Evolutionary conservation across 2,113 vertebrate genomes (phyloP), one percentile per base, ranked within the genome.

Genomic region (Bos indicus): DNA sequence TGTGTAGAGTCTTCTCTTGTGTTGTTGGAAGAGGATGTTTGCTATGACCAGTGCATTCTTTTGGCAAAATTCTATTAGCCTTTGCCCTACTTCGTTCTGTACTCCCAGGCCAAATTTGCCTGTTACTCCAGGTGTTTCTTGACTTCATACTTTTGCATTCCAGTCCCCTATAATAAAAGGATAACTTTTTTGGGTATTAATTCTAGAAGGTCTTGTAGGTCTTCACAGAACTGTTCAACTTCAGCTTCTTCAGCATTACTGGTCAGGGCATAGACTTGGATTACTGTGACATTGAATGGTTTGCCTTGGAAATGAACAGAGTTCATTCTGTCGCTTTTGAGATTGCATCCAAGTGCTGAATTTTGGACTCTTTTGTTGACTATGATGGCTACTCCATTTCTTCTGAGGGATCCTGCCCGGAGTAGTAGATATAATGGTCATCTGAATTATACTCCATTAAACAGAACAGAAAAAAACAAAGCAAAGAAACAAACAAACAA

Each of bases 401-500:
- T 64, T 64, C 62, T 33, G 15, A 64, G 30, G 30, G 30, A 33
- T 33, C 15, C 30, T 64, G 15, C 15, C 1, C 62, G 8, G 15
- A 64, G 62, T 64, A 33, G 7, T 33, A 64, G 30, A 64, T 64
- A 33, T 33, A 64, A 64, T 17, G 30, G 62, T n/a, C 62, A 33
- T 64, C 30, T 64, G 62, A 64, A 30, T 64, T 64, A 64, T 33
- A 64, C 33, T 64, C 57, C 57, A 52, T 95, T 48, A 94, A 95
- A 36, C 36, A 90, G 14, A 96, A 81, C 16, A 62, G 90, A 80
- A 43, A 30, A 40, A 64, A 93, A 46, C 13, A 48, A 59, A 78
- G 19, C 25, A 59, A 85, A 74, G 17, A 83, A 71, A 59, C 11
- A 46, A 74, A 74, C 21, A 74, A 17, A n/a, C 43, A 46, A 46